A percentile compares a stretch with the other conserved stretches of the same genome.
Conservation (phyloP, 2,797 vertebrate genomes). For the Typhlichthys eigenmanni region DNA sequence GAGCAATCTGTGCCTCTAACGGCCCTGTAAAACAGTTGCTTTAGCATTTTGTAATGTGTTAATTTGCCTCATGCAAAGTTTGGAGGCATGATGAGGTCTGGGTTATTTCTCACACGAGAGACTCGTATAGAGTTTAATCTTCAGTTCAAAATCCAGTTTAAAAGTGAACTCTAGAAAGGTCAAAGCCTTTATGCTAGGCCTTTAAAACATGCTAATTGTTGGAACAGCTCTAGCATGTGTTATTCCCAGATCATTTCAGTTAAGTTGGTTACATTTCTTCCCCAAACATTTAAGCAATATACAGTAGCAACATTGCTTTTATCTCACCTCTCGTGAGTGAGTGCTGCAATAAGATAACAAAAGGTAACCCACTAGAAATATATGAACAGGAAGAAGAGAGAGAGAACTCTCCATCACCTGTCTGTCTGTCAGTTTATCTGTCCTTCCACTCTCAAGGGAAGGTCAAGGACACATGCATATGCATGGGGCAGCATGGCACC, state of each 20-base stretch:
- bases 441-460: constrained; percentile 68
- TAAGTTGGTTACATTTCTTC: no score
- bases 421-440: constrained; percentile 49
- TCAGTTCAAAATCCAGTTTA: no score
- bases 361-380: neutral
- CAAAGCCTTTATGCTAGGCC: no score
- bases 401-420: constrained; percentile 37
- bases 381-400: constrained; percentile 5
- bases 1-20: constrained; percentile 60
- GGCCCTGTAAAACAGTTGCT: constrained; percentile 60
- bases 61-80: constrained; percentile 26
- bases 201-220: no score
- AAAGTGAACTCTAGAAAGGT: no score
- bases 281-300: no score
- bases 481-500: constrained; percentile 86
- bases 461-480: constrained; percentile 99
- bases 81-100: constrained; percentile 18
- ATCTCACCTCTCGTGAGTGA: no score
- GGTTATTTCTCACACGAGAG: neutral
- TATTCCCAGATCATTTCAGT: no score
- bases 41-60: constrained; percentile 50
- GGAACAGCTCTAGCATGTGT: no score
- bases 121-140: no score
- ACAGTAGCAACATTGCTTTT: no score
- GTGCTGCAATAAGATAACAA: neutral